Evolutionary conservation across 2,113 vertebrate species (phyloP).

Genomic region (Zosterops japonicus): DNA sequence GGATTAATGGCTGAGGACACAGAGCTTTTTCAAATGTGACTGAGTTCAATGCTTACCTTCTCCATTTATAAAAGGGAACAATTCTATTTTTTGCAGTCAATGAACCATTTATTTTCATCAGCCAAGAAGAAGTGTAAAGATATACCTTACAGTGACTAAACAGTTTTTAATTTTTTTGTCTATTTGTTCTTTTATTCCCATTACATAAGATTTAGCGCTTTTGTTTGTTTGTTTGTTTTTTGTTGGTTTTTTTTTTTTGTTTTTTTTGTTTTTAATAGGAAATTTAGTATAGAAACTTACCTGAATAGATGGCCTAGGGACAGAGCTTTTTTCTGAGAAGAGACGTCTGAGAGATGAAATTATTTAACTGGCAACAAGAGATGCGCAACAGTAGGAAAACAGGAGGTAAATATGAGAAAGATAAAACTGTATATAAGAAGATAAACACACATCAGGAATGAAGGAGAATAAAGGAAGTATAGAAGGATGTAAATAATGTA

Average conservation of each 20-base stretch:
- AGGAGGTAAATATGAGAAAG: not conserved
- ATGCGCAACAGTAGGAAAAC: not conserved
- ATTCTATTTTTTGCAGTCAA: not conserved
- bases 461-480: not conserved
- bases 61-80: not conserved
- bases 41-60: not conserved
- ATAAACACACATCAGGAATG: not conserved
- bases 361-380: not conserved
- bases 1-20: not conserved
- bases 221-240: not conserved
- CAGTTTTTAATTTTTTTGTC: not conserved
- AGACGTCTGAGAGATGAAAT: not conserved
- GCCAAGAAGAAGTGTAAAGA: not conserved
- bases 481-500: not conserved
- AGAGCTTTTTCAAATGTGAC: not conserved
- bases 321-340: not conserved
- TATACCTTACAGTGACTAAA: not conserved
- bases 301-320: not conserved
- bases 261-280: not conserved
- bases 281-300: not conserved
- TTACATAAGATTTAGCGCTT: not conserved
- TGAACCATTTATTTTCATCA: not conserved
- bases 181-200: not conserved
- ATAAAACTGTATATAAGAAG: not conserved
- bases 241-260: not conserved